Conservation (phyloP, 2,797 vertebrate species). For the Podarcis siculus region DNA sequence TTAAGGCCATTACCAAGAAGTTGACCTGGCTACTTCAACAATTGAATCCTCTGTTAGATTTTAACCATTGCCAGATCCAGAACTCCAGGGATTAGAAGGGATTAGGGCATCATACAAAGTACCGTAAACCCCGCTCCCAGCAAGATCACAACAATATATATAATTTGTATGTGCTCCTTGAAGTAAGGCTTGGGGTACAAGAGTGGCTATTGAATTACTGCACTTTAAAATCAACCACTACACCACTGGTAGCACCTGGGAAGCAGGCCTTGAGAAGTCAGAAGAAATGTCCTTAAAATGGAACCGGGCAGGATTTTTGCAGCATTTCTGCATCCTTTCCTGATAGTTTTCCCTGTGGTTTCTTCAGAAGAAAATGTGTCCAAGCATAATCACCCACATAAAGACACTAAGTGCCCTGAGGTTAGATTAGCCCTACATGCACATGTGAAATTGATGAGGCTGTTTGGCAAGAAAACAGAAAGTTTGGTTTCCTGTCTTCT, state of each 20-base stretch:
- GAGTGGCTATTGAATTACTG: too few species aligned
- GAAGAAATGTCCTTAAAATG: constrained; percentile 40
- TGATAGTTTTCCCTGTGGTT: constrained; percentile 40
- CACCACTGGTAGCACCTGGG: not conserved
- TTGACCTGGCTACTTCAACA: too few species aligned
- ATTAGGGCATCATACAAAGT: too few species aligned
- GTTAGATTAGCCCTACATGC: constrained; percentile 56
- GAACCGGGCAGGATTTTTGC: constrained; percentile 16
- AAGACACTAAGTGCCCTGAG: constrained; percentile 24
- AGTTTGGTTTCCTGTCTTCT: constrained; percentile 70
- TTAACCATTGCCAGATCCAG: too few species aligned
- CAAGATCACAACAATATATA: too few species aligned
- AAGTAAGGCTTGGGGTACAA: too few species aligned
- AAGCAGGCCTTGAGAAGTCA: constrained; percentile 43
- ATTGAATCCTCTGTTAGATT: too few species aligned
- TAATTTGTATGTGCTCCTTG: too few species aligned
- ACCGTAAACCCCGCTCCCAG: too few species aligned
- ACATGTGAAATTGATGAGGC: constrained; percentile 64
- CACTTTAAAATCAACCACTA: too few species aligned
- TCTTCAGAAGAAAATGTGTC: constrained; percentile 50
- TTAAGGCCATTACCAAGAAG: too few species aligned
- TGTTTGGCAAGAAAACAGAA: constrained; percentile 64
- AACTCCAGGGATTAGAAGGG: too few species aligned
- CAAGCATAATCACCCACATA: constrained; percentile 28
- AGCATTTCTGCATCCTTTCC: constrained; percentile 45